A percentile compares a stretch with the other conserved stretches of the same genome.
phyloP scores from a whole-genome alignment of 1,140 invertebrate genomes.

The Reticulitermes speratus region DNA sequence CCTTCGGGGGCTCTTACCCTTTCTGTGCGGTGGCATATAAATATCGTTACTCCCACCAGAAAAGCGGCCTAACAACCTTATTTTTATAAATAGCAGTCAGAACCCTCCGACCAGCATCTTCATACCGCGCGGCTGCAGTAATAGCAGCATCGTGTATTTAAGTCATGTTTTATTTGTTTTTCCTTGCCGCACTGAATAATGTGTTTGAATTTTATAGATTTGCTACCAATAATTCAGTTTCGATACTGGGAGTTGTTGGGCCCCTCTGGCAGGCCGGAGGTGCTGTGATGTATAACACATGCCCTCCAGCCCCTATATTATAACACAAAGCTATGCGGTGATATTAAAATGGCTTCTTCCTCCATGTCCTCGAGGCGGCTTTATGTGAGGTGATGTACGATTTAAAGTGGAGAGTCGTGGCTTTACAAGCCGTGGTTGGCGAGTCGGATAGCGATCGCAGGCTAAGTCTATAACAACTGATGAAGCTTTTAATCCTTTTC shows the following conservation, averaged over 20 bases:
- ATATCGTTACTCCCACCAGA: background rate
- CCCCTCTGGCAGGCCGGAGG: background rate
- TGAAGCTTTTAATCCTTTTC: no score
- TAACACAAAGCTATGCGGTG: background rate
- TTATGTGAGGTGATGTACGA: slow-evolving; percentile 1
- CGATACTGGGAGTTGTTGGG: background rate
- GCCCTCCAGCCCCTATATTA: background rate
- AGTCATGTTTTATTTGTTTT: background rate
- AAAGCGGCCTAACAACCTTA: background rate
- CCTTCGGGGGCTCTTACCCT: background rate
- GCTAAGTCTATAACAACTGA: no score
- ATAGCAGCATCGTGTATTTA: background rate
- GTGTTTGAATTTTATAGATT: background rate
- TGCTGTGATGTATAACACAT: background rate
- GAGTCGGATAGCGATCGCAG: no score
- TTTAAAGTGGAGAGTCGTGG: background rate
- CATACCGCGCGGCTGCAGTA: background rate
- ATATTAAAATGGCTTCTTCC: slow-evolving; percentile 6
- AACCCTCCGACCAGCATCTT: background rate
- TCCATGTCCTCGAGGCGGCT: background rate
- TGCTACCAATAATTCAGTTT: background rate
- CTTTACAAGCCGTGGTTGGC: no score
- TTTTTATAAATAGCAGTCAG: background rate
- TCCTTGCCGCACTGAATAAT: background rate
- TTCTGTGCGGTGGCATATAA: background rate